Percentiles rank a stretch among this genome's conserved stretches.
phyloP scores from a whole-genome alignment of 1,140 invertebrate species.

The Cardiocondyla obscurior region DNA sequence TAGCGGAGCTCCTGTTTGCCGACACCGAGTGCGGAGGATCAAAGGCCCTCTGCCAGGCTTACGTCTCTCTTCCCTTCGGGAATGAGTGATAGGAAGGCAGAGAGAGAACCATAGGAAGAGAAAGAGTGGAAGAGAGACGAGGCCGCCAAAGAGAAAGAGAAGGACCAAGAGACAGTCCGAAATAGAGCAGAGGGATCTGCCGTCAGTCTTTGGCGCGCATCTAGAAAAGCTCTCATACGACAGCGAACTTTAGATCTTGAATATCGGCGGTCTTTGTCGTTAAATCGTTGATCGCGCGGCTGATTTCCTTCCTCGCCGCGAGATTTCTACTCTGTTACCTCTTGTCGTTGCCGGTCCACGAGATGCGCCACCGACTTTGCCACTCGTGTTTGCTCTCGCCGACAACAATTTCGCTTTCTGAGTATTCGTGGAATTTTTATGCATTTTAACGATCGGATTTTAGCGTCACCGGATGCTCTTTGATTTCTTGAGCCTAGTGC shows the following conservation, averaged over 20 bases:
- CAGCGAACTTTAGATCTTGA: slow-evolving; percentile 60
- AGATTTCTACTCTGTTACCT: slow-evolving; percentile 44
- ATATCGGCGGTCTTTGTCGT: slow-evolving; percentile 57
- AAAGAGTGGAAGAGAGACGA: not conserved
- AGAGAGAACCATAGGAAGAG: slow-evolving; percentile 31
- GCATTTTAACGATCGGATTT: not conserved
- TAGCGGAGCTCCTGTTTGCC: slow-evolving; percentile 81
- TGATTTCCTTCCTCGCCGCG: slow-evolving; percentile 48
- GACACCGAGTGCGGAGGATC: slow-evolving; percentile 82
- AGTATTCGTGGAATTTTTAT: slow-evolving; percentile 2
- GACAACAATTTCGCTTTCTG: not conserved
- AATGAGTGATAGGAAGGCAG: slow-evolving; percentile 49
- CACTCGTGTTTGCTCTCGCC: not conserved
- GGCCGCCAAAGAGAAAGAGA: not conserved
- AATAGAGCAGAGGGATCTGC: slow-evolving; percentile 46
- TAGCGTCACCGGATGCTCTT: not conserved
- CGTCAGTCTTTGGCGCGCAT: slow-evolving; percentile 13
- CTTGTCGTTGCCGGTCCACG: slow-evolving; percentile 1
- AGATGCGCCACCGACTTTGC: slow-evolving; percentile 19
- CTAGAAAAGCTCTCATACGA: slow-evolving; percentile 47
- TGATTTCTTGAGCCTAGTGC: not conserved
- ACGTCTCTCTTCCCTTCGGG: slow-evolving; percentile 57
- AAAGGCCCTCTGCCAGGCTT: slow-evolving; percentile 79
- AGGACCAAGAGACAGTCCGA: slow-evolving; percentile 23
- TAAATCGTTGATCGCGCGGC: slow-evolving; percentile 57